phyloP scores from a whole-genome alignment of 2,888 invertebrate species.

The Apotomis betuletana region DNA sequence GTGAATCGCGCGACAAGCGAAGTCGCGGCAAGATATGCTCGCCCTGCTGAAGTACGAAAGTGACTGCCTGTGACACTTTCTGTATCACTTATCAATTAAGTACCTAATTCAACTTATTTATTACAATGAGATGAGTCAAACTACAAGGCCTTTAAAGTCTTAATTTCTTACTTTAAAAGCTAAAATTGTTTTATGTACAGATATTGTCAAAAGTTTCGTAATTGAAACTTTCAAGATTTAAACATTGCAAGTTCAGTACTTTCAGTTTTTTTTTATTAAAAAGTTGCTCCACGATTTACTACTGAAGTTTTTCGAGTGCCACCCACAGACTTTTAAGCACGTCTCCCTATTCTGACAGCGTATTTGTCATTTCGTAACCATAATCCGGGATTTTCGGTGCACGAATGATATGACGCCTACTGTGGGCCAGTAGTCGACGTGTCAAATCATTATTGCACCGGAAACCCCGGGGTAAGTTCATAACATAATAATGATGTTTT shows the following conservation, averaged over 20 bases:
- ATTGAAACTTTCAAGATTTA: constrained; percentile 40
- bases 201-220: constrained; percentile 41
- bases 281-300: constrained; percentile 57
- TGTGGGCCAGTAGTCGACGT: too few species aligned
- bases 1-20: too few species aligned
- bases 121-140: not conserved
- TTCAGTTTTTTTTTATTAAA: constrained; percentile 58
- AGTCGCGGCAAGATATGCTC: too few species aligned
- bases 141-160: not conserved
- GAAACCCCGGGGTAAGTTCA: too few species aligned
- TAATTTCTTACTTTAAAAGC: not conserved
- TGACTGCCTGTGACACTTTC: too few species aligned
- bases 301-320: constrained; percentile 57
- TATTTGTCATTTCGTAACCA: not conserved
- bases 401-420: too few species aligned
- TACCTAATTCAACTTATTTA: not conserved
- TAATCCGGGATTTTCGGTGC: too few species aligned
- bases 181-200: constrained; percentile 31
- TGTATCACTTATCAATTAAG: not conserved
- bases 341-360: constrained; percentile 48
- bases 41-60: too few species aligned
- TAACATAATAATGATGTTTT: too few species aligned
- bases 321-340: constrained; percentile 49
- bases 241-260: constrained; percentile 43
- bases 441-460: too few species aligned